Evolutionary conservation across 2,888 invertebrate genomes (phyloP).

Genomic region (Prosopocoilus inquinatus): DNA sequence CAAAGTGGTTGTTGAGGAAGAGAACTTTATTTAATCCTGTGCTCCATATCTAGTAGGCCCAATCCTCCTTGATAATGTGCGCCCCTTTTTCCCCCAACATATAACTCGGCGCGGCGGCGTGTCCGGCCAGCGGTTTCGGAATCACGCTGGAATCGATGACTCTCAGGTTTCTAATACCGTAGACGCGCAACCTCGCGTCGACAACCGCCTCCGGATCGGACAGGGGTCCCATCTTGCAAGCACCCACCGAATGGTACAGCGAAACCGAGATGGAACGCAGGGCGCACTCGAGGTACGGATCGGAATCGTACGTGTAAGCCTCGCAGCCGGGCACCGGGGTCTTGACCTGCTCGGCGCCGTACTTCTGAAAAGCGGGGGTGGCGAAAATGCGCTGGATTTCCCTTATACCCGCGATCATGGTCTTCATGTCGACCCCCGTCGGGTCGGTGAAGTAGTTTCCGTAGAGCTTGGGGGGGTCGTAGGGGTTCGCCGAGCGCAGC

Average conservation of each 20-base stretch:
- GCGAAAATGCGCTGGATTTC: constrained; percentile 56
- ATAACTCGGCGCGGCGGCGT: constrained; percentile 65
- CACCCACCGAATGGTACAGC: constrained; percentile 50
- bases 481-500: constrained; percentile 64
- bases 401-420: constrained; percentile 60
- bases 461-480: constrained; percentile 64
- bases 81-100: constrained; percentile 73
- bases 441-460: constrained; percentile 71
- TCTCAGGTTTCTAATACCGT: constrained; percentile 60
- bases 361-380: constrained; percentile 60
- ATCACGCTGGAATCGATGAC: constrained; percentile 69
- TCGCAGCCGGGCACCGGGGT: constrained; percentile 53
- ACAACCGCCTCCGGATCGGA: constrained; percentile 51
- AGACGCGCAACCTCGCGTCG: constrained; percentile 50
- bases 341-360: constrained; percentile 50
- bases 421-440: constrained; percentile 58
- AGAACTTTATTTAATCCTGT: too few relatives aligned
- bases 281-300: constrained; percentile 72
- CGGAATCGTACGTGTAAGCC: constrained; percentile 53
- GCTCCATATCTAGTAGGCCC: neutral
- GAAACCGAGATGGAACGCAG: constrained; percentile 40
- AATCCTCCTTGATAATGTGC: constrained; percentile 56
- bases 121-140: constrained; percentile 62
- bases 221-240: constrained; percentile 70
- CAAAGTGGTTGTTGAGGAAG: too few relatives aligned